phyloP scores from a whole-genome alignment of 2,113 vertebrate genomes.

The Cynocephalus volans region DNA sequence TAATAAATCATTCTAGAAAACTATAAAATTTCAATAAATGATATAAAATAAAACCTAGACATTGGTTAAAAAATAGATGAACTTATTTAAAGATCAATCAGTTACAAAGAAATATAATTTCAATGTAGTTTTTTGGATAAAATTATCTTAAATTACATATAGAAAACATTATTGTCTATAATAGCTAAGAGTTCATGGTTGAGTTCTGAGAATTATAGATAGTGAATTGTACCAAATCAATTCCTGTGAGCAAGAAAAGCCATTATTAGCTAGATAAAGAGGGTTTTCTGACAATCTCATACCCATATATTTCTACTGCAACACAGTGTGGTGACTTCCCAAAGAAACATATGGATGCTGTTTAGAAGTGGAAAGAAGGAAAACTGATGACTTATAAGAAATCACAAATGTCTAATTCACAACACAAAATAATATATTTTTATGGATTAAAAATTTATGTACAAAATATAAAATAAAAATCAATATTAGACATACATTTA shows the following conservation, averaged over 20 bases:
- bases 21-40: neutral
- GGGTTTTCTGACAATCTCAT: neutral
- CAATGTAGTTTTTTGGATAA: neutral
- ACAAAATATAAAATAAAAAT: neutral
- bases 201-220: neutral
- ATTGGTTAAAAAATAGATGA: neutral
- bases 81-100: neutral
- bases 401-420: neutral
- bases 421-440: neutral
- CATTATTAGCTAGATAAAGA: neutral
- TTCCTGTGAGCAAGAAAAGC: too few species aligned
- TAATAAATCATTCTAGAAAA: neutral
- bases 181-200: neutral
- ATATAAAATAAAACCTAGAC: neutral
- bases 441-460: neutral
- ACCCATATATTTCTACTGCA: neutral
- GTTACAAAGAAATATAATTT: neutral
- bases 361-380: neutral
- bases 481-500: neutral
- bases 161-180: neutral
- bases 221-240: neutral
- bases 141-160: neutral
- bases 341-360: neutral
- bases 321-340: neutral
- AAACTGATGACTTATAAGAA: neutral